phyloP scores from a whole-genome alignment of 37 sponge, comb jelly and placozoan species.

The Chondrosia reniformis region DNA sequence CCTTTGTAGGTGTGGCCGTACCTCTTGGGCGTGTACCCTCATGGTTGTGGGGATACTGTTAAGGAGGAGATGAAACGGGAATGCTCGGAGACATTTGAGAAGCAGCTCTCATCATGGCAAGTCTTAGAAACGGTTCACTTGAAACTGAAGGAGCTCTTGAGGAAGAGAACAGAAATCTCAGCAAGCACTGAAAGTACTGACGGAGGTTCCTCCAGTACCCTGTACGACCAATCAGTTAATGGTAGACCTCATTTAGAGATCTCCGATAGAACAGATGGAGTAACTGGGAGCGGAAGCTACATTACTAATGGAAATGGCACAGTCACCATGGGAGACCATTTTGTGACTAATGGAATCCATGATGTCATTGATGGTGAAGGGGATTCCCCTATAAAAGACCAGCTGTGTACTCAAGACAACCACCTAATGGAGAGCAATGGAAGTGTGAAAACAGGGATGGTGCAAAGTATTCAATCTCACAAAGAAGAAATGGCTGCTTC shows the following conservation, averaged over 20 bases:
- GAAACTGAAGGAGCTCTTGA: neutral
- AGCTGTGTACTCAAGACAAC: neutral
- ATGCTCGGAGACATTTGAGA: neutral
- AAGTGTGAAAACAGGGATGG: no score
- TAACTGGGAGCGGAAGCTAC: neutral
- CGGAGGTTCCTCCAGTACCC: neutral
- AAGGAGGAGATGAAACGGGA: neutral
- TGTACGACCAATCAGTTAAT: neutral
- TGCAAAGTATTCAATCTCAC: neutral
- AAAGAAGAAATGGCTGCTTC: neutral
- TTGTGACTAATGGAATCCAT: neutral
- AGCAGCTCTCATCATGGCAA: constrained; percentile 34
- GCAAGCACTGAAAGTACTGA: neutral
- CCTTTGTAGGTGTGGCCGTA: constrained; percentile 78
- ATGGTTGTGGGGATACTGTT: constrained; percentile 2
- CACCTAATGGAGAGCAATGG: no score
- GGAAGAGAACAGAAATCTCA: neutral
- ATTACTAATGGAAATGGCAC: neutral
- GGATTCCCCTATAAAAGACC: no score
- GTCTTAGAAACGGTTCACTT: constrained; percentile 23
- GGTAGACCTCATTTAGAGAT: neutral
- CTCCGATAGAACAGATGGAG: neutral
- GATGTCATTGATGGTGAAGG: neutral
- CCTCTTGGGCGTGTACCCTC: constrained; percentile 56
- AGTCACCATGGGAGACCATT: neutral